These are phyloP conservation scores for Cichladusa arquata DNA, from an alignment of 2,113 vertebrate species.

Conservation along the genomic window DNA sequence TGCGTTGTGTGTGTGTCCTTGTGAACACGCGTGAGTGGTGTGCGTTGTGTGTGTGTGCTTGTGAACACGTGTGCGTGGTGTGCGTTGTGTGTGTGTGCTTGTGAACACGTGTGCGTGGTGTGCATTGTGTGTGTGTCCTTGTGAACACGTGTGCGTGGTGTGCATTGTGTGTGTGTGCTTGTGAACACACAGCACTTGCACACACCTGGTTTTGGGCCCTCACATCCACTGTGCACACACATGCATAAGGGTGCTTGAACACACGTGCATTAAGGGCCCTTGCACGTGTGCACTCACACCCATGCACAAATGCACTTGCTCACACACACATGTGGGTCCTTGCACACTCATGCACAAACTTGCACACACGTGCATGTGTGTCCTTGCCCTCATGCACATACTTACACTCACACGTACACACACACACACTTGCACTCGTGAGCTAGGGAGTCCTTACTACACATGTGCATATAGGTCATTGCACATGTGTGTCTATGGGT, in stretches of 20 bases:
- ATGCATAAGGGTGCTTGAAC: not conserved
- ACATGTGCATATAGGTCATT: accelerated
- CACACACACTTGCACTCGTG: no score
- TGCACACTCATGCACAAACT: no score
- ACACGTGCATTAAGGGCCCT: not conserved
- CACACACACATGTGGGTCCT: not conserved
- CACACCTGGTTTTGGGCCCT: not conserved
- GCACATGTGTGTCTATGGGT: accelerated
- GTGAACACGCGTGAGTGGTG: no score
- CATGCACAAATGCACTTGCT: no score
- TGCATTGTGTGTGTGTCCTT: not conserved
- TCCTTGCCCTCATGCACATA: not conserved
- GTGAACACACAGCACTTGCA: accelerated
- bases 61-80: not conserved
- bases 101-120: not conserved
- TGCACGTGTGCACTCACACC: accelerated
- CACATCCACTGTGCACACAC: not conserved
- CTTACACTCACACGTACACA: accelerated
- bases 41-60: not conserved
- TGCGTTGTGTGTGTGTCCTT: not conserved
- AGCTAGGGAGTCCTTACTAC: not conserved
- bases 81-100: not conserved
- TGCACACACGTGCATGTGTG: accelerated
- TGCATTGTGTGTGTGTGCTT: no score
- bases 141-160: no score